Evolutionary conservation across 1,140 invertebrate species (phyloP).

Genomic region (Solen grandis): DNA sequence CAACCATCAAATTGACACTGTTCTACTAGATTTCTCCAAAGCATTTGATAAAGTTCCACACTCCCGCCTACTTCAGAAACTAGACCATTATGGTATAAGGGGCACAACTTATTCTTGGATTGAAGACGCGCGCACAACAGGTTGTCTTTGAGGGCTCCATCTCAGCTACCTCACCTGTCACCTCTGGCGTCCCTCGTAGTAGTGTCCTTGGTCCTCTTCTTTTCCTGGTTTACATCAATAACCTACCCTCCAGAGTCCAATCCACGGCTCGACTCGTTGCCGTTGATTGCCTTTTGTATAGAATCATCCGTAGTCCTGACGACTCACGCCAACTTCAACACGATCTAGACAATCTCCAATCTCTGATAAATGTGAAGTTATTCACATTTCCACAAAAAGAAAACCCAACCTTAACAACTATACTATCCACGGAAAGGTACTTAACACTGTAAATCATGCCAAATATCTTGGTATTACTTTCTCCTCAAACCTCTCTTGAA

Average conservation of each 20-base stretch:
- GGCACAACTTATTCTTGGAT: too few species aligned
- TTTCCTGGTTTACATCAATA: slow-evolving; percentile 17
- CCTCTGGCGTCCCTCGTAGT: slow-evolving; percentile 2
- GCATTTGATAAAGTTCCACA: too few species aligned
- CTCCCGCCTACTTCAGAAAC: too few species aligned
- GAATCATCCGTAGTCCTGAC: background rate
- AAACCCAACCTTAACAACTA: background rate
- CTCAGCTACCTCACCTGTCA: too few species aligned
- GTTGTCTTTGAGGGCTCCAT: too few species aligned
- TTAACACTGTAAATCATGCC: too few species aligned
- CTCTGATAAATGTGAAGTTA: slow-evolving; percentile 17
- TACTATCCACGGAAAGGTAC: background rate
- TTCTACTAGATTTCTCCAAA: too few species aligned
- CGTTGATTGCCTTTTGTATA: slow-evolving; percentile 14
- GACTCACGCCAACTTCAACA: slow-evolving; percentile 3
- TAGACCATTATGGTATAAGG: too few species aligned
- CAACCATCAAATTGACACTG: too few species aligned
- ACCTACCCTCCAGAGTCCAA: background rate
- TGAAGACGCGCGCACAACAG: too few species aligned
- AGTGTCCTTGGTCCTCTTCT: background rate
- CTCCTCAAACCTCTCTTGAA: too few species aligned
- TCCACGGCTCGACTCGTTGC: slow-evolving; percentile 25
- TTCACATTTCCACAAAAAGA: background rate
- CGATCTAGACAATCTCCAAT: background rate
- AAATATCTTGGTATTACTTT: too few species aligned